These are phyloP conservation scores for Hybos culiciformis DNA, from an alignment of 2,888 invertebrate genomes.

Conservation along the genomic window DNA sequence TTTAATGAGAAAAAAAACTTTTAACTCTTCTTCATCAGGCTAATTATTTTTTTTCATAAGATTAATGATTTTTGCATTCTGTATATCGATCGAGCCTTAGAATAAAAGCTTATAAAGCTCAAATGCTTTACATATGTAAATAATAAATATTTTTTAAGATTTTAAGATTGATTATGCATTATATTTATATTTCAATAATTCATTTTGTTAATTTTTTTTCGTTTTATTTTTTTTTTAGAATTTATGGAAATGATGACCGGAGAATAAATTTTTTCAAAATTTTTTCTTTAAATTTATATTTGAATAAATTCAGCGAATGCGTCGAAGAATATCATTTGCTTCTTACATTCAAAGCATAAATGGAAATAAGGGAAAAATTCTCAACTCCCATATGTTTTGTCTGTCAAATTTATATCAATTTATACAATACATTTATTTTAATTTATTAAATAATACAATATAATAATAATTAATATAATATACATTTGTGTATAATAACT, in stretches of 20 bases:
- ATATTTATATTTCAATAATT: too few species aligned
- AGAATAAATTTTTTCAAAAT: constrained; percentile 45
- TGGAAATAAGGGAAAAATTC: not conserved
- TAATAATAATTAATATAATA: not conserved
- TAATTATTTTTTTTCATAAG: not conserved
- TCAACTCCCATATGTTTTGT: constrained; percentile 7
- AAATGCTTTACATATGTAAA: not conserved
- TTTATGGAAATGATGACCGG: constrained; percentile 96
- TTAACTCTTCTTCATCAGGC: too few species aligned
- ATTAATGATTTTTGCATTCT: too few species aligned
- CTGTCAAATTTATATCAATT: not conserved
- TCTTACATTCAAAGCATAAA: constrained; percentile 2
- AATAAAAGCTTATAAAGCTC: not conserved
- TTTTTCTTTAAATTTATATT: constrained; percentile 4
- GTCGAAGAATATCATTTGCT: constrained; percentile 5
- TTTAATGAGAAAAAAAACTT: too few species aligned
- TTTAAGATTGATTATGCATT: constrained; percentile 14
- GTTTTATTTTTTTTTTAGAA: constrained; percentile 51
- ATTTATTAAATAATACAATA: not conserved
- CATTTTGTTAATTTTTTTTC: too few species aligned
- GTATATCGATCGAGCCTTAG: too few species aligned
- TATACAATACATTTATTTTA: not conserved
- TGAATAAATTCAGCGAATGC: not conserved
- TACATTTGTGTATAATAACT: not conserved
- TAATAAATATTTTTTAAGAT: not conserved